Base-by-base conservation (phyloP, 1,140 invertebrate genomes). In the Tetragonula clypearis region DNA sequence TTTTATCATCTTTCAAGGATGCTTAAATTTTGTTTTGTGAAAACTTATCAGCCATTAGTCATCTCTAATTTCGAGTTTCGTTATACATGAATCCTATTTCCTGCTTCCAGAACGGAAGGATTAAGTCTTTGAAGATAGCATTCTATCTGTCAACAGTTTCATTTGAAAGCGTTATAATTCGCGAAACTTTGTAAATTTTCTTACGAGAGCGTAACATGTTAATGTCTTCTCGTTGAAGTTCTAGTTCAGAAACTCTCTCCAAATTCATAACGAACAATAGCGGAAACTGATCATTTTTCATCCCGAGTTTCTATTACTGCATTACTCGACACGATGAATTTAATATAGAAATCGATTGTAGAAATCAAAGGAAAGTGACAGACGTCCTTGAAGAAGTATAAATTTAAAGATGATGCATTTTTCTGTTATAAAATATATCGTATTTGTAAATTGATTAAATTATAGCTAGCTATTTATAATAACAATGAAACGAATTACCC, bases 31-130 rank as follows among this genome's bases (percentile, higher is more conserved):
- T 53, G 26, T 65, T 35, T 55, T 30, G 71, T 19, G 23, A 60
- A 75, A 55, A 49, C 74, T 62, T 82, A 82, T 73, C 35, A 23
- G 58, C 21, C 80, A 56, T 55, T 71, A n/a, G n/a, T 23, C 49
- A 9, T 21, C 23, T 56, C 23, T 75, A 26, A 73, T 30, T 62
- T 55, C 26, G 35, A 74, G 58, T 82, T 75, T 55, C 23, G 60
- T 49, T 74, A 74, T 15, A 71, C 71, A 55, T 49, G 58, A 14
- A 65, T 49, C 58, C 41, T 74, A 21, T 49, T 62, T 73, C 41
- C 56, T 55, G 9, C 21, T 55, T 82, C 41, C 58, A 35, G 30
- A 26, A 66, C 66, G 55, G 71, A 65, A 49, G 66, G 58, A 75
- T 81, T 81, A 81, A 73, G 26, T 49, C 26, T 60, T 55, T 41